A percentile compares a stretch with the other conserved stretches of the same genome.
Conservation (phyloP, 2,113 vertebrate species). For the Ceratotherium simum region DNA sequence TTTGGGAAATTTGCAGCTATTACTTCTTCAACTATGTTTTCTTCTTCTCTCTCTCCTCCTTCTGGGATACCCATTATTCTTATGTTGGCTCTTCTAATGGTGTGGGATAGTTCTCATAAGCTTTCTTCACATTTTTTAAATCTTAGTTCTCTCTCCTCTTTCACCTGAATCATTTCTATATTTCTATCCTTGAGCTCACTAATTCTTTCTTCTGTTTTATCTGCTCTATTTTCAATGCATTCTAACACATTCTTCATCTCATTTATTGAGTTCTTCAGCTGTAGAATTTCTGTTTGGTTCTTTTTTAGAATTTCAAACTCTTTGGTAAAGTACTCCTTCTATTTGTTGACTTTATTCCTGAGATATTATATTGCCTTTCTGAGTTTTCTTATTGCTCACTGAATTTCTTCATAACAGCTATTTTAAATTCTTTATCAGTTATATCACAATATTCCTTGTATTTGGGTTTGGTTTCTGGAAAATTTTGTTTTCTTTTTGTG, state of each 20-base stretch:
- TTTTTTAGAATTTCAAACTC: not conserved
- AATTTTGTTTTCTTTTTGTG: not conserved
- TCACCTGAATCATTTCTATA: not conserved
- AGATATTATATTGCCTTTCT: not conserved
- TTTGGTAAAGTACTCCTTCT: not conserved
- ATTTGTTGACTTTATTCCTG: not conserved
- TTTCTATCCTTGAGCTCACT: not conserved
- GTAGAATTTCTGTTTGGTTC: not conserved
- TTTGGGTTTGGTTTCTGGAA: not conserved
- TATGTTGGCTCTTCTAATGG: not conserved
- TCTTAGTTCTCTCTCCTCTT: not conserved
- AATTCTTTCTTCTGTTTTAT: not conserved
- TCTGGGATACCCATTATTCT: not conserved
- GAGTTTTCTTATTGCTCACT: not conserved
- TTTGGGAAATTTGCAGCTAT: not conserved
- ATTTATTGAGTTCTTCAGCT: not conserved
- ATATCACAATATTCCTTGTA: not conserved
- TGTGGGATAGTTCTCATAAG: not conserved
- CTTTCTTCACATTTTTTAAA: not conserved
- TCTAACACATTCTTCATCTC: not conserved
- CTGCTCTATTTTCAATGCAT: not conserved
- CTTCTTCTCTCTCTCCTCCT: not conserved
- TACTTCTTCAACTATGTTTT: not conserved
- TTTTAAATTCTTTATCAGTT: not conserved
- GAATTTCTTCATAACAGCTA: not conserved